A percentile compares a stretch with the other conserved stretches of the same genome.
These are phyloP conservation scores for Cataglyphis hispanica DNA, from an alignment of 1,140 invertebrate species.

Conservation along the genomic window DNA sequence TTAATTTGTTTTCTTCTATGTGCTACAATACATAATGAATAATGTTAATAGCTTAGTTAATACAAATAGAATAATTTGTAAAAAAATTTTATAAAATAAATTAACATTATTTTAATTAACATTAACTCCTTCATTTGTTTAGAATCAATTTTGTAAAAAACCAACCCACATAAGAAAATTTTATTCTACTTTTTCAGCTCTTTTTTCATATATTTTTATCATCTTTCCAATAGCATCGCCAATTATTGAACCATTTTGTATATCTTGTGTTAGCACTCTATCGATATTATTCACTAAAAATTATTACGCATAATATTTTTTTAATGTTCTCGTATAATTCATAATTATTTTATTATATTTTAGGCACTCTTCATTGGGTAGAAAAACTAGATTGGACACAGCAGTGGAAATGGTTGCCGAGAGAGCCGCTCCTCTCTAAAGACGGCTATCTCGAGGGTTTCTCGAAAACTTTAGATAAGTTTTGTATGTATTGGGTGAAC, in stretches of 20 bases:
- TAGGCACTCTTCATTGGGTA: constrained; percentile 89
- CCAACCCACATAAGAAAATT: neutral
- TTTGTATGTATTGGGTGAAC: constrained; percentile 92
- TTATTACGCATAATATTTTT: neutral
- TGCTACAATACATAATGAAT: no score
- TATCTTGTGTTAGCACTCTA: neutral
- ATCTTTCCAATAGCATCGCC: neutral
- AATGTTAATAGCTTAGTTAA: no score
- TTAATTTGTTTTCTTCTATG: constrained; percentile 3
- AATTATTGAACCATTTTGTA: neutral
- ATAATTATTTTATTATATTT: constrained; percentile 52
- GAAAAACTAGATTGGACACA: constrained; percentile 89
- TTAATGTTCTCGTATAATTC: neutral
- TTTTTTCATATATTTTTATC: neutral
- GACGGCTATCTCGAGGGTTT: constrained; percentile 88
- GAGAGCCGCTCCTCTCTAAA: constrained; percentile 87
- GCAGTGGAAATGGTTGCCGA: constrained; percentile 86
- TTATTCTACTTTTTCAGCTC: neutral
- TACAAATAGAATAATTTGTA: no score
- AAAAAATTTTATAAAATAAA: no score
- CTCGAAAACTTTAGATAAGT: constrained; percentile 89
- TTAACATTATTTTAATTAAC: no score
- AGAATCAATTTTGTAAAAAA: neutral
- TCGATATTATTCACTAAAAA: neutral
- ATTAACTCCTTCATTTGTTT: neutral